These are phyloP conservation scores for chimpanzee (Pan troglodytes) DNA, from an alignment of 2,113 vertebrate genomes.

Conservation along the genomic window NHGRI_mPanTro3-v2.1_pri NC_086015.1:99297001-99297500, in stretches of 20 bases:
- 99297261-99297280: not conserved
- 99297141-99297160: not conserved
- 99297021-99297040: not conserved
- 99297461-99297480: not conserved
- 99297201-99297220: not conserved
- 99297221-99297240: not conserved
- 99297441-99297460: slow-evolving; percentile 14
- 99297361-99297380: not conserved
- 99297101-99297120: not conserved
- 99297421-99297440: slow-evolving; percentile 12
- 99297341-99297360: not conserved
- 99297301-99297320: not conserved
- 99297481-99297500: not conserved
- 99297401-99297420: not conserved
- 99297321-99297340: not conserved
- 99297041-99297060: not conserved
- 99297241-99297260: not conserved
- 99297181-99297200: not conserved
- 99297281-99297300: not conserved
- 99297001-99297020: not conserved
- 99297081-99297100: not conserved
- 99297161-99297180: not conserved
- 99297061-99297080: not conserved
- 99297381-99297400: not conserved
- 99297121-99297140: not conserved